phyloP scores from a whole-genome alignment of 2,888 invertebrate species.

The Epinotia demarniana region DNA sequence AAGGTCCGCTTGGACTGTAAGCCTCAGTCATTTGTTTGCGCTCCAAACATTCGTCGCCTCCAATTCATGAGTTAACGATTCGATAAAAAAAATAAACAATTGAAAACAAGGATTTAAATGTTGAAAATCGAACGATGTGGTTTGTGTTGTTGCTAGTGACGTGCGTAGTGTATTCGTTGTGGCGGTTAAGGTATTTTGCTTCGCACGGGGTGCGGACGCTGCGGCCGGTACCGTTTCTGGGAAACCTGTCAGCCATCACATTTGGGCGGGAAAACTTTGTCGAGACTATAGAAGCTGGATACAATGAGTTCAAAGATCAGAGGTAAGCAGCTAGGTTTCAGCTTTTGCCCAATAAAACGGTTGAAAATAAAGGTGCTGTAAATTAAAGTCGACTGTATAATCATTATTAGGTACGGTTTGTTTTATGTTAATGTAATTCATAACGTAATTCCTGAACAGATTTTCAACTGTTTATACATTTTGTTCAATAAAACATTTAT shows the following conservation, averaged over 20 bases:
- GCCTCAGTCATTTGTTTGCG: slow-evolving; percentile 45
- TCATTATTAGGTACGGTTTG: too few relatives aligned
- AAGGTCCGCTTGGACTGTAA: slow-evolving; percentile 48
- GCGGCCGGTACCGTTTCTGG: slow-evolving; percentile 65
- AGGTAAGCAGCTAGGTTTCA: slow-evolving; percentile 55
- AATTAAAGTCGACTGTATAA: too few relatives aligned
- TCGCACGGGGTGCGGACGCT: slow-evolving; percentile 61
- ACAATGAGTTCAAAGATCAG: slow-evolving; percentile 65
- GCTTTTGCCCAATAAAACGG: too few relatives aligned
- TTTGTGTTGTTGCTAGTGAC: slow-evolving; percentile 57
- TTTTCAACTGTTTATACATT: too few relatives aligned
- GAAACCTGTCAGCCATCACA: slow-evolving; percentile 68
- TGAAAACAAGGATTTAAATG: not conserved
- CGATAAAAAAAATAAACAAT: not conserved
- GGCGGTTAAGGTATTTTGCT: slow-evolving; percentile 63
- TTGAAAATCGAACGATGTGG: slow-evolving; percentile 49
- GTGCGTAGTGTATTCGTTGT: slow-evolving; percentile 61
- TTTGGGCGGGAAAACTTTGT: slow-evolving; percentile 68
- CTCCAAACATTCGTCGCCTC: slow-evolving; percentile 44
- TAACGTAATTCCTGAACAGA: too few relatives aligned
- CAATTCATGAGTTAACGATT: slow-evolving; percentile 8
- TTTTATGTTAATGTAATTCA: too few relatives aligned
- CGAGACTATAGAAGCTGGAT: slow-evolving; percentile 66
- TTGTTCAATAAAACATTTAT: too few relatives aligned
- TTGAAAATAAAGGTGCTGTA: too few relatives aligned